A percentile compares a stretch with the other conserved stretches of the same genome.
These are phyloP conservation scores for Spinibarbus caldwelli DNA, from an alignment of 2,797 vertebrate species.

Conservation along the genomic window DNA sequence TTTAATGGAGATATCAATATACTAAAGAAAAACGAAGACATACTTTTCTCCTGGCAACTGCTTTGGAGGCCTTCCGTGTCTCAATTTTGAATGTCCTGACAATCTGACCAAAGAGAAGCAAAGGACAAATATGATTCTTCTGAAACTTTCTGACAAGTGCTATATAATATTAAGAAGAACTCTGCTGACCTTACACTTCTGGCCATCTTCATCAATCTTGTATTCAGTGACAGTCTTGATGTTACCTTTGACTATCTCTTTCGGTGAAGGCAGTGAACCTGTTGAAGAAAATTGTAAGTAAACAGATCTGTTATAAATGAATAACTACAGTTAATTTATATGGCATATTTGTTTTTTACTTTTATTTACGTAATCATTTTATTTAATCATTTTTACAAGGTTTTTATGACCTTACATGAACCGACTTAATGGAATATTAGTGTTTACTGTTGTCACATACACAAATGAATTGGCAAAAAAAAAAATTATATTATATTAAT, in stretches of 20 bases:
- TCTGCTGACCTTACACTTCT: slow-evolving; percentile 86
- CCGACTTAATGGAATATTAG: too few species aligned
- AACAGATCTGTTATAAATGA: neutral
- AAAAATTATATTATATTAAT: too few species aligned
- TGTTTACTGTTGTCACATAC: neutral
- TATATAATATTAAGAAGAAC: neutral
- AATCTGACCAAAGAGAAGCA: slow-evolving; percentile 75
- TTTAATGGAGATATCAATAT: neutral
- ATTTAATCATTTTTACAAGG: neutral
- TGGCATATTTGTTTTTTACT: neutral
- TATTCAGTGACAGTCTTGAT: slow-evolving; percentile 95
- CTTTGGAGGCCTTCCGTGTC: slow-evolving; percentile 94
- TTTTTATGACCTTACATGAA: neutral
- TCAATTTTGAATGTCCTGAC: slow-evolving; percentile 95
- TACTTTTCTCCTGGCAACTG: slow-evolving; percentile 93
- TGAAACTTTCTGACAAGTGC: neutral
- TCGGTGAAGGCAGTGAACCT: slow-evolving; percentile 87
- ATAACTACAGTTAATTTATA: neutral
- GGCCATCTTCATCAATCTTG: slow-evolving; percentile 92
- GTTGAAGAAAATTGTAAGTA: neutral
- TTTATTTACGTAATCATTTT: neutral
- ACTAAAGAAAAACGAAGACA: slow-evolving; percentile 5
- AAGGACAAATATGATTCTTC: neutral
- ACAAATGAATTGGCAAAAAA: too few species aligned
- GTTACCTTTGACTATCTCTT: slow-evolving; percentile 92